Conservation (phyloP, 2,797 vertebrate species). For the Garrulus glandarius region DNA sequence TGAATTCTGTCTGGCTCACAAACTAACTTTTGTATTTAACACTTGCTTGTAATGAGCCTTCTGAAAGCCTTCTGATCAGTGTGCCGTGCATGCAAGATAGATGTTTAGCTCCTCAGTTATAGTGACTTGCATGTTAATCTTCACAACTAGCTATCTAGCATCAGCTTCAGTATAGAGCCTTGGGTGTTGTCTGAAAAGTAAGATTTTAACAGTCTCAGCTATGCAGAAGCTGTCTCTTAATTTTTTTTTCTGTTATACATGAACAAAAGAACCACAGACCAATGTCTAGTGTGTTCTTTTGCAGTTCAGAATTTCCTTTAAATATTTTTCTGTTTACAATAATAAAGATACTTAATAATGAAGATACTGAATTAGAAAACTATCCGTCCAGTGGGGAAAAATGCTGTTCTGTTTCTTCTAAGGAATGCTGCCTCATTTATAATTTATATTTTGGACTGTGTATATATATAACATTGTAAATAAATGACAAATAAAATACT, state of each 20-base stretch:
- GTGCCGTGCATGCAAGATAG: background rate
- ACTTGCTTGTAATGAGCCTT: background rate
- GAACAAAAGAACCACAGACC: background rate
- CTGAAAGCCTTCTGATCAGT: background rate
- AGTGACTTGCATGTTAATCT: background rate
- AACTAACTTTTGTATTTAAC: slow-evolving; percentile 3
- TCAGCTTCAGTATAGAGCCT: background rate
- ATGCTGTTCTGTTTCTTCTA: background rate
- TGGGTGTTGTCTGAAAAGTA: background rate
- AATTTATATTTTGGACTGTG: background rate
- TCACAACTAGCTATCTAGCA: background rate
- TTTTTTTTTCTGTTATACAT: background rate
- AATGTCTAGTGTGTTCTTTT: background rate
- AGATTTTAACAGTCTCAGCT: background rate
- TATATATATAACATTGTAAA: background rate
- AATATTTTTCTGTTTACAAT: background rate
- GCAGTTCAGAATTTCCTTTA: background rate
- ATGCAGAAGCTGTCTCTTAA: background rate
- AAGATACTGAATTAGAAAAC: background rate
- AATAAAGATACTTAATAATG: background rate
- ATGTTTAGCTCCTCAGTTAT: background rate
- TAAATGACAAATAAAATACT: background rate
- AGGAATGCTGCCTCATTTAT: background rate
- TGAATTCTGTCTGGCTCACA: background rate
- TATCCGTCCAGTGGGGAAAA: background rate